These are phyloP conservation scores for Drosophila hydei DNA, from an alignment of 1,140 invertebrate species.

Conservation along the genomic window DNA sequence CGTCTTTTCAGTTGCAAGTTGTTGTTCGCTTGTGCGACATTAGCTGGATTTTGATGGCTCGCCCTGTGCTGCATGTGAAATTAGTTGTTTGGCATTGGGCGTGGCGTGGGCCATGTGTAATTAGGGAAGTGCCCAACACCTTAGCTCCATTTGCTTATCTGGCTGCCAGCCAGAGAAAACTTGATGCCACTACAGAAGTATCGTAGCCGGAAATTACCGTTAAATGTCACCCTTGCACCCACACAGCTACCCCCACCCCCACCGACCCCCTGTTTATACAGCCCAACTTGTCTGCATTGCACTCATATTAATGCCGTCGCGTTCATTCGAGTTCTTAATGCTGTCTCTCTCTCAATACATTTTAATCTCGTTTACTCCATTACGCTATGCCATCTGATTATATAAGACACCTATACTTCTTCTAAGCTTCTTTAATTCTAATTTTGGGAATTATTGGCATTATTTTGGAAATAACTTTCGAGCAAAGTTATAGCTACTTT, in stretches of 20 bases:
- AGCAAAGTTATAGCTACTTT: too few species aligned
- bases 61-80: constrained; percentile 77
- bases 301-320: constrained; percentile 47
- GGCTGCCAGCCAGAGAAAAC: constrained; percentile 21
- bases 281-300: constrained; percentile 6
- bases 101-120: constrained; percentile 53
- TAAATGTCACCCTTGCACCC: constrained; percentile 70
- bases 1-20: constrained; percentile 59
- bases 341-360: not conserved
- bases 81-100: constrained; percentile 52
- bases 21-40: constrained; percentile 73
- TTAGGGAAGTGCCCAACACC: constrained; percentile 73
- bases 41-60: constrained; percentile 77
- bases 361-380: constrained; percentile 6
- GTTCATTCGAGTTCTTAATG: constrained; percentile 36
- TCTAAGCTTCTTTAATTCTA: too few species aligned
- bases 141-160: constrained; percentile 65
- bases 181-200: constrained; percentile 47
- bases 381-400: not conserved
- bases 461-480: too few species aligned
- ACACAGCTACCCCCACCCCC: constrained; percentile 5
- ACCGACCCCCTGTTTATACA: not conserved
- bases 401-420: too few species aligned
- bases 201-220: constrained; percentile 66
- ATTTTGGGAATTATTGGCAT: too few species aligned